Evolutionary conservation across 2,888 invertebrate genomes (phyloP).

Genomic region (Hirtodrosophila alboralis): DNA sequence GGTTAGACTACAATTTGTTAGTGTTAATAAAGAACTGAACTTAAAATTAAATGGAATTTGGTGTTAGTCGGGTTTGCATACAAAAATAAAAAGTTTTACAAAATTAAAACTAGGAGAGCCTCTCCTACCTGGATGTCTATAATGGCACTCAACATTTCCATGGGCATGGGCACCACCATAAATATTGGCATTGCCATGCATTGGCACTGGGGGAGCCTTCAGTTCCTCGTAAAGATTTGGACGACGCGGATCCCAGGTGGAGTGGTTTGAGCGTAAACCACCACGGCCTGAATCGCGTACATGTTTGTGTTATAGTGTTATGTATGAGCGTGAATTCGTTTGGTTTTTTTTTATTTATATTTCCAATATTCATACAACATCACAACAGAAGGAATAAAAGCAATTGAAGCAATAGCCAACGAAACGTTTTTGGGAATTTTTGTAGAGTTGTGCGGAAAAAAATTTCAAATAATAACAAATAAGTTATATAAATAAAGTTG

Average conservation of each 20-base stretch:
- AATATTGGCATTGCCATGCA: slow-evolving; percentile 81
- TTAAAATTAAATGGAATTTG: slow-evolving; percentile 14
- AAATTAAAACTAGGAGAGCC: slow-evolving; percentile 37
- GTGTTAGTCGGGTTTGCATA: slow-evolving; percentile 33
- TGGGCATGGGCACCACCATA: slow-evolving; percentile 77
- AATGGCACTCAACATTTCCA: slow-evolving; percentile 82
- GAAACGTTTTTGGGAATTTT: slow-evolving; percentile 47
- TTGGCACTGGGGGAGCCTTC: slow-evolving; percentile 87
- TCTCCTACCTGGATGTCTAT: slow-evolving; percentile 84
- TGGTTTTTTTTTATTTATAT: slow-evolving; percentile 53
- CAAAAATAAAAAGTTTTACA: slow-evolving; percentile 22
- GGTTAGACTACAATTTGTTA: slow-evolving; percentile 59
- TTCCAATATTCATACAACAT: slow-evolving; percentile 75
- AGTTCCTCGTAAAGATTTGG: slow-evolving; percentile 94
- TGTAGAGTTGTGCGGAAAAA: slow-evolving; percentile 28
- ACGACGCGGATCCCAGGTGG: slow-evolving; percentile 95
- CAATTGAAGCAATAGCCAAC: slow-evolving; percentile 60
- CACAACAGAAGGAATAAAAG: slow-evolving; percentile 52
- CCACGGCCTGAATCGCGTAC: slow-evolving; percentile 79
- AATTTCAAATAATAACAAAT: slow-evolving; percentile 35
- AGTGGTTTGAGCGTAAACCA: slow-evolving; percentile 85
- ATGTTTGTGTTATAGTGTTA: slow-evolving; percentile 31
- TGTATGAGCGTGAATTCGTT: slow-evolving; percentile 31
- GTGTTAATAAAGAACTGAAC: slow-evolving; percentile 21
- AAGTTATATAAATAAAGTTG: slow-evolving; percentile 9